Conservation (phyloP, 2,797 vertebrate species). For the Balearica regulorum region DNA sequence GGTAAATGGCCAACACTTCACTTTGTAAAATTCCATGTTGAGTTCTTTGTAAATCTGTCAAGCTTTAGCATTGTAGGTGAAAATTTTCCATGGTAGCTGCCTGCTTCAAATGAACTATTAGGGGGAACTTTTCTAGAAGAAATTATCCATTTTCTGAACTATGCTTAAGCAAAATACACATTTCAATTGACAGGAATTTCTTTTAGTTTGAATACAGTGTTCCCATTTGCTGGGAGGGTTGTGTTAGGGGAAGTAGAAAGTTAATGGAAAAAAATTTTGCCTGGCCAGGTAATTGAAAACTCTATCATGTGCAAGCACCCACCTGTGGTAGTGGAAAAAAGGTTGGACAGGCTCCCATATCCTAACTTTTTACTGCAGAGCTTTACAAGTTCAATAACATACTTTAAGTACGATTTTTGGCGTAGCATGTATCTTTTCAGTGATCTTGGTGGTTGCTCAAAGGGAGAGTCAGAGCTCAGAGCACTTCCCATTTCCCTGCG, state of each 20-base stretch:
- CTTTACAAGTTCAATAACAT: neutral
- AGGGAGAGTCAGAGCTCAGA: neutral
- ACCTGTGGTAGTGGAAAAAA: neutral
- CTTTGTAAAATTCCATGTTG: slow-evolving; percentile 8
- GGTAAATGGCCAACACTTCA: neutral
- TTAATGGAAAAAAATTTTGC: neutral
- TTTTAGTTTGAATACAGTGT: neutral
- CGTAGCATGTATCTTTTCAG: neutral
- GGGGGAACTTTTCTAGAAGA: neutral
- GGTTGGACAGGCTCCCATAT: neutral
- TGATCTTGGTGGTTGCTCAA: neutral
- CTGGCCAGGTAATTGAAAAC: neutral
- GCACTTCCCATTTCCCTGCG: neutral
- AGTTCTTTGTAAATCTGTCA: neutral
- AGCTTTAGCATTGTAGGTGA: neutral
- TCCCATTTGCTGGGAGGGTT: neutral
- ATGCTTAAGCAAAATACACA: neutral
- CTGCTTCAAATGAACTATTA: neutral
- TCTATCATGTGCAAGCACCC: neutral
- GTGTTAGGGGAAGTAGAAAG: neutral
- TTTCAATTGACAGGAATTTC: neutral
- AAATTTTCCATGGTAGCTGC: neutral
- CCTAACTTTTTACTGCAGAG: neutral
- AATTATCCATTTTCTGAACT: neutral
- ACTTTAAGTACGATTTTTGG: neutral